These are phyloP conservation scores for Operophtera brumata DNA, from an alignment of 2,888 invertebrate genomes.

Conservation along the genomic window DNA sequence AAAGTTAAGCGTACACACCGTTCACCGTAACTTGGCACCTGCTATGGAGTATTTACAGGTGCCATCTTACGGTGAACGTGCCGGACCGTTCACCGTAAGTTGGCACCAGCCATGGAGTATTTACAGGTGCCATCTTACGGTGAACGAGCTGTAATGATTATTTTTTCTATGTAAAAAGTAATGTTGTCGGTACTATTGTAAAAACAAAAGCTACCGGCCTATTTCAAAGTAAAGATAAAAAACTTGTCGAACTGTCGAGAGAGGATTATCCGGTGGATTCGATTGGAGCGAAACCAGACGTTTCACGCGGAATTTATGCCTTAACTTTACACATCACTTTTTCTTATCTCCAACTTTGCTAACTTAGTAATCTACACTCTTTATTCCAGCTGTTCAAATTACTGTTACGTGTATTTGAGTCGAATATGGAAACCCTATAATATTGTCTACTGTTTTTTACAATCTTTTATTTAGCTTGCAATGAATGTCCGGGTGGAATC, in stretches of 20 bases:
- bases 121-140: too few relatives aligned
- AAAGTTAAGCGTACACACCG: too few relatives aligned
- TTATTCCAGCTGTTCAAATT: constrained; percentile 12
- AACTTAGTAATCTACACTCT: constrained; percentile 47
- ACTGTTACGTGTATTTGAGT: not conserved
- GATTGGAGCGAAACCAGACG: constrained; percentile 67
- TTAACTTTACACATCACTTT: constrained; percentile 74
- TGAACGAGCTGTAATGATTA: too few relatives aligned
- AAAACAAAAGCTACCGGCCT: not conserved
- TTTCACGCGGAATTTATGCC: constrained; percentile 69
- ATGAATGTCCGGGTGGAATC: too few relatives aligned
- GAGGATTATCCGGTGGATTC: constrained; percentile 67
- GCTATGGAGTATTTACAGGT: too few relatives aligned
- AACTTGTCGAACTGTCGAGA: constrained; percentile 67
- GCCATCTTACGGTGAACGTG: too few relatives aligned
- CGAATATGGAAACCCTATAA: not conserved
- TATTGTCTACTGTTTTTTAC: too few relatives aligned
- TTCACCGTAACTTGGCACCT: too few relatives aligned
- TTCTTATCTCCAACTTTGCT: constrained; percentile 67
- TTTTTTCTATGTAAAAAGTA: too few relatives aligned
- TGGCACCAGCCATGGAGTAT: too few relatives aligned
- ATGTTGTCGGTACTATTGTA: not conserved
- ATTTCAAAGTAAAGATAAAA: constrained; percentile 32
- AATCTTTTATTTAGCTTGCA: too few relatives aligned
- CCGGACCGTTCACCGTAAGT: too few relatives aligned